A percentile compares a stretch with the other conserved stretches of the same genome.
Evolutionary conservation across 1,140 invertebrate genomes (phyloP).

Genomic region (Drosophila sproati): DNA sequence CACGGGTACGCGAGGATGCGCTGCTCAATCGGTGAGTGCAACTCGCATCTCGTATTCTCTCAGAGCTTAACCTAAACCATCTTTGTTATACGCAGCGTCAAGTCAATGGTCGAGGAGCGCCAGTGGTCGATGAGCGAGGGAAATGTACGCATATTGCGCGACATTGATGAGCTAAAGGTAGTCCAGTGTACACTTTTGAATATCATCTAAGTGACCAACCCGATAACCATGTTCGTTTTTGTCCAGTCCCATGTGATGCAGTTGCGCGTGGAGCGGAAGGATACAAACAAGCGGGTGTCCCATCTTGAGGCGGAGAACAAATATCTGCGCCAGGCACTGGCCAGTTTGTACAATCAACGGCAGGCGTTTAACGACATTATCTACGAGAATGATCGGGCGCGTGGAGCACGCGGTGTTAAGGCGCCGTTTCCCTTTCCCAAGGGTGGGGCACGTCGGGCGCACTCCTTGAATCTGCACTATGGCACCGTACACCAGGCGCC

Average conservation of each 20-base stretch:
- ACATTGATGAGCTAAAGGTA: slow-evolving; percentile 83
- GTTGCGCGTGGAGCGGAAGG: slow-evolving; percentile 73
- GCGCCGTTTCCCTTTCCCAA: slow-evolving; percentile 56
- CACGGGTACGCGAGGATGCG: slow-evolving; percentile 89
- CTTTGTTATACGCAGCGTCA: slow-evolving; percentile 77
- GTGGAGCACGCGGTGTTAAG: slow-evolving; percentile 56
- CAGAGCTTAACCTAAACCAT: too few relatives aligned
- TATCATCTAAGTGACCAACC: too few relatives aligned
- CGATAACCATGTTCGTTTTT: background rate
- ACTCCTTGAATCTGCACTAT: slow-evolving; percentile 79
- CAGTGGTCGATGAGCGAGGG: slow-evolving; percentile 85
- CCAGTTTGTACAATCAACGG: slow-evolving; percentile 69
- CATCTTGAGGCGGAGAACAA: slow-evolving; percentile 83
- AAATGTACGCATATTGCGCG: slow-evolving; percentile 82
- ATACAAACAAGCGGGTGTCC: slow-evolving; percentile 73
- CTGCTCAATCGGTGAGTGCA: slow-evolving; percentile 85
- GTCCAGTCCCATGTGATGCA: slow-evolving; percentile 69
- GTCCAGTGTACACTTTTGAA: background rate
- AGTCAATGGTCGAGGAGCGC: slow-evolving; percentile 87
- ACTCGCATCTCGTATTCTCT: too few relatives aligned
- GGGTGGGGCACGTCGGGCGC: slow-evolving; percentile 53
- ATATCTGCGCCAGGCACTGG: slow-evolving; percentile 74
- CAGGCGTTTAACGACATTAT: slow-evolving; percentile 74
- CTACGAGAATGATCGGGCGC: slow-evolving; percentile 75
- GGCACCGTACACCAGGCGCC: slow-evolving; percentile 75